phyloP scores from a whole-genome alignment of 2,797 vertebrate species.

The Pangasius krempfi region DNA sequence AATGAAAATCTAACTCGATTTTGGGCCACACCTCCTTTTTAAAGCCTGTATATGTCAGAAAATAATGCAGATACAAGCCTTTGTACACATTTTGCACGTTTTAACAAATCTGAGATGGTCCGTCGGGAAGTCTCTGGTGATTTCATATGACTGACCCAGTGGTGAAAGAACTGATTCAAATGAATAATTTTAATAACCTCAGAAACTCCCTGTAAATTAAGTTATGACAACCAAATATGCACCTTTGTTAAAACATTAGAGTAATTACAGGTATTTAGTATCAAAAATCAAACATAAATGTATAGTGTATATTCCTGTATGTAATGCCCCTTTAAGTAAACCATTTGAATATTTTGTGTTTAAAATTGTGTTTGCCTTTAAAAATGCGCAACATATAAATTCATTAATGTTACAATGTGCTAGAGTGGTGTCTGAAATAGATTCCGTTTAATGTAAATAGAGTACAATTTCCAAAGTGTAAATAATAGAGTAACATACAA shows the following conservation, averaged over 20 bases:
- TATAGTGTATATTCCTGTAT: not conserved
- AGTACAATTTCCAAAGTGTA: not conserved
- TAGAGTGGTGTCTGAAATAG: not conserved
- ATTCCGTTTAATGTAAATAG: not conserved
- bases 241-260: not conserved
- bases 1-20: not conserved
- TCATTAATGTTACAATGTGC: not conserved
- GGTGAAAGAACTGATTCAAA: not conserved
- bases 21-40: not conserved
- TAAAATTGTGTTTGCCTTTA: not conserved
- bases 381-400: not conserved
- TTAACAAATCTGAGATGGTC: not conserved
- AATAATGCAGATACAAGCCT: not conserved
- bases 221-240: not conserved
- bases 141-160: not conserved
- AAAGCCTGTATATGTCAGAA: not conserved
- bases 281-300: not conserved
- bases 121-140: not conserved
- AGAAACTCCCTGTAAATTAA: not conserved
- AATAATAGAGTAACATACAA: constrained; percentile 18
- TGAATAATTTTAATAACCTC: too few species aligned
- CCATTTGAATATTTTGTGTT: not conserved
- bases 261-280: not conserved
- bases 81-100: not conserved
- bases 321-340: not conserved